phyloP scores from a whole-genome alignment of 2,113 vertebrate genomes.

The Ammospiza caudacuta region DNA sequence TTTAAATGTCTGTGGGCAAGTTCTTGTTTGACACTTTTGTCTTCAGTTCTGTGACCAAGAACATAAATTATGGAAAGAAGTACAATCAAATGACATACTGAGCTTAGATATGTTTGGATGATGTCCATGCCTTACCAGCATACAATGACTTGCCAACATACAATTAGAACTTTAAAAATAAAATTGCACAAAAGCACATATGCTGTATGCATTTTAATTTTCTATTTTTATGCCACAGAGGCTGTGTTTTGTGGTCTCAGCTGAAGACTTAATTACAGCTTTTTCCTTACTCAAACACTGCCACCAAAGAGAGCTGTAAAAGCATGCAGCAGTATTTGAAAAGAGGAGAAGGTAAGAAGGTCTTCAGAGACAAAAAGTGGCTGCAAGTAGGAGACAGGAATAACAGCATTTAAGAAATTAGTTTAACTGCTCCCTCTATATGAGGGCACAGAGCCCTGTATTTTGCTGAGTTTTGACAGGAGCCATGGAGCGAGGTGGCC shows the following conservation, averaged over 20 bases:
- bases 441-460: background rate
- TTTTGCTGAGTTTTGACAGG: background rate
- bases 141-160: background rate
- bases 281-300: background rate
- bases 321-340: background rate
- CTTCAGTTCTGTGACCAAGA: background rate
- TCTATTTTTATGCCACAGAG: background rate
- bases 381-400: background rate
- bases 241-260: background rate
- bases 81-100: background rate
- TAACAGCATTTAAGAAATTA: background rate
- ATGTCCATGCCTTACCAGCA: background rate
- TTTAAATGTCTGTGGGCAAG: background rate
- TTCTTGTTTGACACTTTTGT: background rate
- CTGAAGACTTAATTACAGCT: constrained; percentile 18
- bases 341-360: background rate
- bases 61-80: background rate
- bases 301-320: background rate
- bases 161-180: constrained; percentile 46
- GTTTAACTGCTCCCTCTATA: background rate
- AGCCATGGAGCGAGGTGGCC: background rate
- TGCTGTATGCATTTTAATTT: constrained; percentile 1
- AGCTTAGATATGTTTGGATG: background rate
- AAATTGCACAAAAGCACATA: background rate
- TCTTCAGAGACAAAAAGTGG: background rate